A percentile compares a stretch with the other conserved stretches of the same genome.
Evolutionary conservation across 2,113 vertebrate species (phyloP).

Genomic region (chimpanzee (Pan troglodytes)): DNA sequence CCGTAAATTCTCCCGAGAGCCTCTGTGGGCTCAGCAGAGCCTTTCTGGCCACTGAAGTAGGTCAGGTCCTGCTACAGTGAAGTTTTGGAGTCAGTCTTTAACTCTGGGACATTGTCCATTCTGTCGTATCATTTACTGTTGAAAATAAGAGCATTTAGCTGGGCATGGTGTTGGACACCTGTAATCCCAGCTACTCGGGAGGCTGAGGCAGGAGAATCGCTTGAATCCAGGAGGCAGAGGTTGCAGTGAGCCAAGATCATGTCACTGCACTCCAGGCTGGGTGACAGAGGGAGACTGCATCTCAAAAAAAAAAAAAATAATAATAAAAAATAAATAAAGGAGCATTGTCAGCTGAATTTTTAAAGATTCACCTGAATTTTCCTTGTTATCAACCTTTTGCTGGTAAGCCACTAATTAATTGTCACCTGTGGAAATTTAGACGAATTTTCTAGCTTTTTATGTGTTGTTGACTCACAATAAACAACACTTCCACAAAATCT

Average conservation of each 20-base stretch:
- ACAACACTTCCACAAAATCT: background rate
- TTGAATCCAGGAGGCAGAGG: no score
- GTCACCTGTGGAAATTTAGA: background rate
- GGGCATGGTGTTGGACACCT: no score
- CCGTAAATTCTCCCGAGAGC: background rate
- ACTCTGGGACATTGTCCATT: background rate
- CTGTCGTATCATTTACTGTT: fast-evolving
- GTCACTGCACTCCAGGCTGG: no score
- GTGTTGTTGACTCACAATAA: background rate
- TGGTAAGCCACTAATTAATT: background rate
- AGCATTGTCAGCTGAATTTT: background rate
- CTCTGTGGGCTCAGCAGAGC: background rate
- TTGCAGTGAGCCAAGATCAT: no score
- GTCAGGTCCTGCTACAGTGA: no score
- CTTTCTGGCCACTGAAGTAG: background rate
- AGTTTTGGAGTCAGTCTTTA: fast-evolving
- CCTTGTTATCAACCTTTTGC: background rate
- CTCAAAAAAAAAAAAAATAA: no score
- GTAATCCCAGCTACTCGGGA: no score
- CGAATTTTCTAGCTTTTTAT: background rate
- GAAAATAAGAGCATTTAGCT: background rate
- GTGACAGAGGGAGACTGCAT: no score
- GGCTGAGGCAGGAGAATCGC: no score
- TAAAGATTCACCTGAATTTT: background rate
- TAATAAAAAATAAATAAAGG: no score